Base-by-base conservation (phyloP, 35 echinoderm and acorn worm genomes). In the Eucidaris tribuloides region DNA sequence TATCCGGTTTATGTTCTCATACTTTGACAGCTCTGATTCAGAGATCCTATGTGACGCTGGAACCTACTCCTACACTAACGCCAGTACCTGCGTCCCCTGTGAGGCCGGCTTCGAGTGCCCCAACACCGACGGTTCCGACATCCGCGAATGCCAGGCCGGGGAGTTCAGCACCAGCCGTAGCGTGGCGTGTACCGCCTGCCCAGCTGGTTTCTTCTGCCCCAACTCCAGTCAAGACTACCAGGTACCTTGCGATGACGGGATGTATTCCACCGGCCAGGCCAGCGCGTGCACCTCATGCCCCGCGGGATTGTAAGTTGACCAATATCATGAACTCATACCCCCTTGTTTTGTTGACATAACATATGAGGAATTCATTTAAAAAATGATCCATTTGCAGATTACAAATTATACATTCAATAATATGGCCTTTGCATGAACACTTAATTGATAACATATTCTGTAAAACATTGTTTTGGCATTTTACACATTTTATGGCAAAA, bases 91-190 rank as follows among this genome's bases (percentile, higher is more conserved):
- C 56, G 59, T 71, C 17, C 36, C 66, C 23, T 98, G 95, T 42
- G 64, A 79, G 1, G 95, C 95, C 6, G 95, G 95, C 2, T 60
- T 30, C 23, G 90, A 89, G 48, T 98, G 95, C 37, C 95, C 95
- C 11, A 46, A 65, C 34, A 79, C 81, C 1, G 95, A 98, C n/a
- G 90, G 90, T 2, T 56, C 52, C 0, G 86, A 83, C 86, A 98
- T 93, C 30, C 78, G 95, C 4, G 87, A 86, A 36, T 98, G 95
- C 52, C 25, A 76, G 55, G 36, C 24, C n/a, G 95, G 95, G 17
- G 95, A 98, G 27, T 98, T 88, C 71, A 93, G 90, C 48, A 90
- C 83, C 4, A 41, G 86, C 1, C 84, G 77, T 62, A 98, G 90
- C 40, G 68, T 46, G 18, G 84, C 82, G 4, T 98, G 95, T 33